Evolutionary conservation across 2,888 invertebrate species (phyloP), one percentile per base, ranked within the genome.

Genomic region (Drosophila macrospina): DNA sequence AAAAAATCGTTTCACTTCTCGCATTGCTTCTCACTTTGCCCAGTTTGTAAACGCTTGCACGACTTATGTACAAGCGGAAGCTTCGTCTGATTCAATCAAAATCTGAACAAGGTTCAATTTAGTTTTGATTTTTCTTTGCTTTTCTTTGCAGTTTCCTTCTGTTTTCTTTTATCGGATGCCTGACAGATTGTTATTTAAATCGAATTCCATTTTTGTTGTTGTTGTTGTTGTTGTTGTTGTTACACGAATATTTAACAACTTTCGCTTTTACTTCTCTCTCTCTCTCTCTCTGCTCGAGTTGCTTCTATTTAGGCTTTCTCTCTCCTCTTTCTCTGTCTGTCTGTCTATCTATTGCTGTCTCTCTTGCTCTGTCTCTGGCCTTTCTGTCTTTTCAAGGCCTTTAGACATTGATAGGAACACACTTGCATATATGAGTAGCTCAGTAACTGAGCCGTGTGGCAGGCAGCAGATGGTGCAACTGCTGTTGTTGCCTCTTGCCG

Each of bases 141-240:
- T 32, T 51, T 20, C n/a, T 6, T 24, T n/a, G n/a, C n/a, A n/a
- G n/a, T n/a, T n/a, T n/a, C n/a, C n/a, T n/a, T 10, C 30, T 42
- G 1, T 41, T 57, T 42, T 20, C 11, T 24, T 10, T 16, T 28
- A n/a, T 34, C n/a, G 26, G 6, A n/a, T 56, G 15, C 11, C 30
- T 28, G 54, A 44, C 42, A 51, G 51, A 59, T 56, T 65, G 59
- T 60, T 60, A 76, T 70, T 65, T 59, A 60, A 76, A 56, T 76
- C 36, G 56, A 60, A 54, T 57, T 56, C 36, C 8, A 16, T 57
- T 15, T 36, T 10, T 26, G 30, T n/a, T 41, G 15, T 28, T 34
- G 8, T 32, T 44, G n/a, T 16, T 26, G 26, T 26, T 26, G 30
- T 44, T 42, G 37, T 39, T 51, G 30, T 41, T 37, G 10, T 45